phyloP scores from a whole-genome alignment of 2,888 invertebrate genomes.

The Pseudococcus viburni region DNA sequence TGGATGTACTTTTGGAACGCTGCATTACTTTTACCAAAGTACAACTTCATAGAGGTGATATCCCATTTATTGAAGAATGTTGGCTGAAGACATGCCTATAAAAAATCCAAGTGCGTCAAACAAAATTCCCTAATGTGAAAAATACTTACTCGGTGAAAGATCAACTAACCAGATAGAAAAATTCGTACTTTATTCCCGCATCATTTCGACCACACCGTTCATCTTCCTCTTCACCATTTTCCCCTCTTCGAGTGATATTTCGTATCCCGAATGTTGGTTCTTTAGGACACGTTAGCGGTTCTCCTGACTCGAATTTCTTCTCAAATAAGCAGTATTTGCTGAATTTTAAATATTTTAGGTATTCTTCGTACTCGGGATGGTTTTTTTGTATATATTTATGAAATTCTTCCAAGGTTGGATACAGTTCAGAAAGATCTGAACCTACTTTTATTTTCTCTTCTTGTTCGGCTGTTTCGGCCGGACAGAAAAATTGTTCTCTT shows the following conservation, averaged over 20 bases:
- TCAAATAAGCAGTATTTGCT: not conserved
- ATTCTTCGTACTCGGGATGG: not conserved
- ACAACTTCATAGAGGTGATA: too few species aligned
- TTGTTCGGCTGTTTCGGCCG: not conserved
- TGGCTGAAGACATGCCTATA: too few species aligned
- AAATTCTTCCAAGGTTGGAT: not conserved
- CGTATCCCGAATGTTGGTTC: not conserved
- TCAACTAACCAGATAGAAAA: not conserved
- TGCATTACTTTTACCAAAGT: too few species aligned
- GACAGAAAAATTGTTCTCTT: not conserved
- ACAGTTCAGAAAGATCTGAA: not conserved
- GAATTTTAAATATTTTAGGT: not conserved
- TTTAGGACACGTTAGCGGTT: not conserved
- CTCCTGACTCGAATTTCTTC: not conserved
- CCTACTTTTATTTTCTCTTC: not conserved
- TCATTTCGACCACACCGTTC: not conserved
- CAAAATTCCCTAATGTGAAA: too few species aligned
- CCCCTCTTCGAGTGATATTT: not conserved
- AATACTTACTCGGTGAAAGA: too few species aligned
- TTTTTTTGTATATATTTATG: not conserved
- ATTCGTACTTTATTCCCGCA: not conserved
- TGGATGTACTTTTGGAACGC: too few species aligned
- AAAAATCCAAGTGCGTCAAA: too few species aligned
- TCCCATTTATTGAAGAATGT: too few species aligned
- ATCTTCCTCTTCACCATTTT: not conserved